A percentile compares a stretch with the other conserved stretches of the same genome.
Evolutionary conservation across 2,113 vertebrate species (phyloP).

Genomic region (Corvus hawaiiensis): DNA sequence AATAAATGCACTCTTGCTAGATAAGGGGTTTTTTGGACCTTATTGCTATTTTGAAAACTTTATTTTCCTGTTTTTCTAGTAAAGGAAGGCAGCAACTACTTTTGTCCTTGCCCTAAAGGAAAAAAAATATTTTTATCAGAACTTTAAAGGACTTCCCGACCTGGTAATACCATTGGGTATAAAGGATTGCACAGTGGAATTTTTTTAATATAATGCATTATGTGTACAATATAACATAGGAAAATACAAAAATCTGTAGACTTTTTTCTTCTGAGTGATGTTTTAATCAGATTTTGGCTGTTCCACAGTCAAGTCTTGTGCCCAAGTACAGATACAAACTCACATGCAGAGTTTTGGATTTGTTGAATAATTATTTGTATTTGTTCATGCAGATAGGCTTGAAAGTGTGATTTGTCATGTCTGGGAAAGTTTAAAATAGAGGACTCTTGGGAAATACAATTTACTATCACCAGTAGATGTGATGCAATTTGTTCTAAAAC

Average conservation of each 20-base stretch:
- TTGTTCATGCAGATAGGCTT: not conserved
- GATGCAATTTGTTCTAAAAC: not conserved
- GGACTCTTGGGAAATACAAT: not conserved
- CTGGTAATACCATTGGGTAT: not conserved
- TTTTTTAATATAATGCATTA: not conserved
- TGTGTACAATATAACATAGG: not conserved
- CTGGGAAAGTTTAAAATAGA: not conserved
- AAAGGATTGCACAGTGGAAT: not conserved
- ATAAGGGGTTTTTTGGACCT: not conserved
- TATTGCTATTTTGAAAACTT: not conserved
- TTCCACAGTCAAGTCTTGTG: not conserved
- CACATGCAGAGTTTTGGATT: not conserved
- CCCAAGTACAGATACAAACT: not conserved
- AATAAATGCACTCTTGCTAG: not conserved
- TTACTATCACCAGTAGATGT: not conserved
- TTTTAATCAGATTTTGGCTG: not conserved
- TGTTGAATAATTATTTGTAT: not conserved
- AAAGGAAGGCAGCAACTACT: not conserved
- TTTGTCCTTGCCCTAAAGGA: not conserved
- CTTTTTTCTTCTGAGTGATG: not conserved
- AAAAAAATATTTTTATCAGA: not conserved
- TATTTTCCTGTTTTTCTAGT: constrained; percentile 16
- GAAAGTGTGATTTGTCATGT: not conserved
- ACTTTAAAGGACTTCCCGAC: not conserved
- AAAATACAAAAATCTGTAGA: not conserved